These are phyloP conservation scores for Thalpophila matura DNA, from an alignment of 2,888 invertebrate genomes.

Conservation along the genomic window DNA sequence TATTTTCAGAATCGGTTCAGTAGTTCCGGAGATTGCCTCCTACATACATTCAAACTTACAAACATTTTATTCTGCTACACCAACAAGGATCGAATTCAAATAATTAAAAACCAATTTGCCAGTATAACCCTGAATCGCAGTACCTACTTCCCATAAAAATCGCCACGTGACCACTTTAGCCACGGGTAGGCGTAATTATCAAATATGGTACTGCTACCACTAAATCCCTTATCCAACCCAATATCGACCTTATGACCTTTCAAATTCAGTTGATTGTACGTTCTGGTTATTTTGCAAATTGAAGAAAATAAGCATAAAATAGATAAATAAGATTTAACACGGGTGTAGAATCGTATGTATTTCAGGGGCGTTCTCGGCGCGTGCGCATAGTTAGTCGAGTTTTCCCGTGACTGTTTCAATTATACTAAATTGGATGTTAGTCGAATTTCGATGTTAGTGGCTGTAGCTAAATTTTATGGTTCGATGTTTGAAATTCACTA, in stretches of 20 bases:
- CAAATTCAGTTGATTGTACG: background rate
- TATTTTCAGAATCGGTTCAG: too few relatives aligned
- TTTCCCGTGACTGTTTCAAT: slow-evolving; percentile 85
- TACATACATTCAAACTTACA: too few relatives aligned
- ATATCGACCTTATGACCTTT: background rate
- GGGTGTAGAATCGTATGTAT: slow-evolving; percentile 81
- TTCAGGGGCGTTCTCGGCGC: slow-evolving; percentile 82
- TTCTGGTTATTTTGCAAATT: background rate
- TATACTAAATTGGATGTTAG: slow-evolving; percentile 63
- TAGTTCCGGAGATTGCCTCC: too few relatives aligned
- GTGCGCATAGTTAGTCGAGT: slow-evolving; percentile 79
- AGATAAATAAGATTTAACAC: slow-evolving; percentile 82
- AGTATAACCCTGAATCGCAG: slow-evolving; percentile 66
- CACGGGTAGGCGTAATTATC: slow-evolving; percentile 69
- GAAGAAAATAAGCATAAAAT: slow-evolving; percentile 78
- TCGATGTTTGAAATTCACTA: too few relatives aligned
- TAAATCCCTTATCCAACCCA: background rate
- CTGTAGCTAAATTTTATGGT: slow-evolving; percentile 27
- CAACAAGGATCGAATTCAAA: slow-evolving; percentile 35
- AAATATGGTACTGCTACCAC: slow-evolving; percentile 41
- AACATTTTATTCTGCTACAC: background rate
- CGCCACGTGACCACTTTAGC: slow-evolving; percentile 84
- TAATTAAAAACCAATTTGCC: slow-evolving; percentile 66
- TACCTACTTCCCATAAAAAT: slow-evolving; percentile 86
- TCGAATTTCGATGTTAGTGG: slow-evolving; percentile 36